Evolutionary conservation across 2,113 vertebrate genomes (phyloP).

Genomic region (Chauna torquata): DNA sequence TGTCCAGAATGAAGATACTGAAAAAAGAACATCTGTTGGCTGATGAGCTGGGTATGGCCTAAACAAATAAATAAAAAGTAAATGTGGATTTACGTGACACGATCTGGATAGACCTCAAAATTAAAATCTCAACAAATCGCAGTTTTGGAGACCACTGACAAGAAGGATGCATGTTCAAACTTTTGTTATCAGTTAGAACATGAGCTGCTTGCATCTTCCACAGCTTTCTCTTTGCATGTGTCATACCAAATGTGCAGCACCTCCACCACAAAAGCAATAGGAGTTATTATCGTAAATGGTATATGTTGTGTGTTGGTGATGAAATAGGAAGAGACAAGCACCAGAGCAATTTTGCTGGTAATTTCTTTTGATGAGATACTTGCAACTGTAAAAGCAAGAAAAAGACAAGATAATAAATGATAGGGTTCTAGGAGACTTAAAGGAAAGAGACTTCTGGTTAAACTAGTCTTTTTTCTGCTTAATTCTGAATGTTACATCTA

Average conservation of each 20-base stretch:
- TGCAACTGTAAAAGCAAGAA: slow-evolving; percentile 5
- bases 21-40: not conserved
- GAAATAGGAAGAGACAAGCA: slow-evolving; percentile 27
- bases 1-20: not conserved
- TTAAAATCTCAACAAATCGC: not conserved
- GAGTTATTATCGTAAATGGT: slow-evolving; percentile 7
- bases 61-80: not conserved
- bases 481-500: not conserved
- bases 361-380: slow-evolving; percentile 59
- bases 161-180: slow-evolving; percentile 17
- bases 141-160: slow-evolving; percentile 40
- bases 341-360: slow-evolving; percentile 41
- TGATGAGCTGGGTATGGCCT: not conserved
- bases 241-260: not conserved
- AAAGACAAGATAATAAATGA: slow-evolving; percentile 8
- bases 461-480: not conserved
- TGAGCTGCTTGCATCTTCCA: slow-evolving; percentile 6
- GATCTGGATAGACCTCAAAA: slow-evolving; percentile 26
- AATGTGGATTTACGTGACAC: not conserved
- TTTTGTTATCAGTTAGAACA: slow-evolving; percentile 27
- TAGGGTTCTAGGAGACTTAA: not conserved
- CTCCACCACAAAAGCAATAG: slow-evolving; percentile 24
- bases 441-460: not conserved
- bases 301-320: not conserved
- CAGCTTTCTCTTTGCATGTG: slow-evolving; percentile 9